These are phyloP conservation scores for Agelaius tricolor DNA, from an alignment of 2,113 vertebrate species.

Conservation along the genomic window DNA sequence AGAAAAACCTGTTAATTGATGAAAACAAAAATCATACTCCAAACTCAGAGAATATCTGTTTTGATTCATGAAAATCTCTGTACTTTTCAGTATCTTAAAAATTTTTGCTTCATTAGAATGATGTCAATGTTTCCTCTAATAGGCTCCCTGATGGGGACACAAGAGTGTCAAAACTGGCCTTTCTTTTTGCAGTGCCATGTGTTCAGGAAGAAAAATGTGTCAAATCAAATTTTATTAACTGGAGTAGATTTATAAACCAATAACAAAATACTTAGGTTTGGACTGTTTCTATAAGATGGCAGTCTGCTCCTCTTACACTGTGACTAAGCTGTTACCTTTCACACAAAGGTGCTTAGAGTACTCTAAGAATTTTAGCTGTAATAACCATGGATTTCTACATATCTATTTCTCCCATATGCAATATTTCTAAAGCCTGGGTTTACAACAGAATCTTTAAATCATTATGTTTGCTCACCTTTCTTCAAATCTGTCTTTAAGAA, in stretches of 20 bases:
- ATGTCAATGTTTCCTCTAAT: background rate
- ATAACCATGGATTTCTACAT: background rate
- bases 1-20: background rate
- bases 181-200: background rate
- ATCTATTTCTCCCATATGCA: background rate
- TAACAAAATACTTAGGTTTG: background rate
- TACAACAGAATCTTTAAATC: background rate
- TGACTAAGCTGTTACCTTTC: background rate
- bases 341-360: background rate
- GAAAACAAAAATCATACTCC: background rate
- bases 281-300: background rate
- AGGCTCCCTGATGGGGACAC: background rate
- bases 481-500: background rate
- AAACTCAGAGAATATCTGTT: background rate
- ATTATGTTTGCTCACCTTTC: background rate
- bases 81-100: background rate
- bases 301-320: rapidly evolving
- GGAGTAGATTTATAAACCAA: background rate
- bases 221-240: background rate
- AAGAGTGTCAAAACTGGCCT: background rate
- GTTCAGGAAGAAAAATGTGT: background rate
- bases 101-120: background rate
- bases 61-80: background rate
- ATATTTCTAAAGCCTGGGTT: background rate
- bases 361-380: background rate